These are phyloP conservation scores for Caenorhabditis imperialis DNA, from an alignment of 2,888 invertebrate species.

Conservation along the genomic window DNA sequence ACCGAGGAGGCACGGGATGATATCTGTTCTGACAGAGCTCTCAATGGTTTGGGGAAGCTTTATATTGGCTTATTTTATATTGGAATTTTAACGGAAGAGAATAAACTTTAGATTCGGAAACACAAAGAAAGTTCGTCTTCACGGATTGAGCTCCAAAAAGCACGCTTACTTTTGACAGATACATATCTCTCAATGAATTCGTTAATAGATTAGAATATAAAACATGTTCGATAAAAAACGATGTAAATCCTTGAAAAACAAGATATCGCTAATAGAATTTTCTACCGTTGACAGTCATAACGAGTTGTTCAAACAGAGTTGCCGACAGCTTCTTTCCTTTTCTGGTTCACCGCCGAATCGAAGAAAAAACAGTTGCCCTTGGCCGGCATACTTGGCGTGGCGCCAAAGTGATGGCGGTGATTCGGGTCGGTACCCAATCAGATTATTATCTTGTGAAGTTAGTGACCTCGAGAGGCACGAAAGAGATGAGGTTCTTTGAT, in stretches of 20 bases:
- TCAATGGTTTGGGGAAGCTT: too few relatives aligned
- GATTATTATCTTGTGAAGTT: conserved; percentile 33
- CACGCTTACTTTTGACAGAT: too few relatives aligned
- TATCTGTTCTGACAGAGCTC: too few relatives aligned
- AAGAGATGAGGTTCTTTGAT: conserved; percentile 40
- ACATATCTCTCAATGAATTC: too few relatives aligned
- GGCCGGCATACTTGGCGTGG: conserved; percentile 48
- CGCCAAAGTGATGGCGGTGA: conserved; percentile 33
- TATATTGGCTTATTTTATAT: too few relatives aligned
- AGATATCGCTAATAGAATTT: conserved; percentile 2
- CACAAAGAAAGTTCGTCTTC: too few relatives aligned
- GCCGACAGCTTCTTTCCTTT: conserved; percentile 27
- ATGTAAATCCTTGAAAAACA: conserved; percentile 7
- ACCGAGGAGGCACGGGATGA: too few relatives aligned
- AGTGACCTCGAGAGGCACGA: conserved; percentile 26
- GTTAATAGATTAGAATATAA: too few relatives aligned
- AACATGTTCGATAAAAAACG: too few relatives aligned
- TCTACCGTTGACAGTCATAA: conserved; percentile 12
- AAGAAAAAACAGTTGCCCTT: conserved; percentile 33
- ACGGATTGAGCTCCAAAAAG: too few relatives aligned
- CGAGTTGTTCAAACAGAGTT: conserved; percentile 46
- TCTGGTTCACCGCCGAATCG: not conserved
- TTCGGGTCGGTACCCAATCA: conserved; percentile 32
- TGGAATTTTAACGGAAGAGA: too few relatives aligned
- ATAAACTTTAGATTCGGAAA: too few relatives aligned